A percentile compares a stretch with the other conserved stretches of the same genome.
These are phyloP conservation scores for Ageneiosus marmoratus DNA, from an alignment of 2,113 vertebrate species.

Conservation along the genomic window DNA sequence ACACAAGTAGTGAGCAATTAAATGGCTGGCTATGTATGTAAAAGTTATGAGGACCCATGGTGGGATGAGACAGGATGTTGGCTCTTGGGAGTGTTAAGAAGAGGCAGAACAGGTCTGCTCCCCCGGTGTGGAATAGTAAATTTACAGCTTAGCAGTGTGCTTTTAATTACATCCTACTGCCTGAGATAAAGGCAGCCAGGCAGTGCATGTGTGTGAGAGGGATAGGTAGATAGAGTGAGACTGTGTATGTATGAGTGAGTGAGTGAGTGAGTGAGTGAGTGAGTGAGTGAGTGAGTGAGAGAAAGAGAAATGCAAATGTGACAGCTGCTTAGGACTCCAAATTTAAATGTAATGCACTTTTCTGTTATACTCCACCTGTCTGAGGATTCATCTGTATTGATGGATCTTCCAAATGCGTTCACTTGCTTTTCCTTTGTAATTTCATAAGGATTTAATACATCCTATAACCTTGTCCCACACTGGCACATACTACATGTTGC, in stretches of 20 bases:
- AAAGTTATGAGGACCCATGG: constrained; percentile 58
- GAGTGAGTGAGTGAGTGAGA: neutral
- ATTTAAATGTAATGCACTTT: neutral
- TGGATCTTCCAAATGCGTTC: neutral
- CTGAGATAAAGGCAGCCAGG: neutral
- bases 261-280: neutral
- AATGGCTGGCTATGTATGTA: constrained; percentile 60
- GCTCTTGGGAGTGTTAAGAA: constrained; percentile 49
- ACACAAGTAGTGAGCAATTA: constrained; percentile 60
- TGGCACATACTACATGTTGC: neutral
- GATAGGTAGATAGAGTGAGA: constrained; percentile 37
- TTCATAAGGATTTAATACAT: neutral
- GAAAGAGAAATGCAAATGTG: constrained; percentile 27
- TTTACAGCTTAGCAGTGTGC: constrained; percentile 53
- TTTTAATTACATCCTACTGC: constrained; percentile 61
- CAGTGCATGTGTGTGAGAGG: constrained; percentile 31
- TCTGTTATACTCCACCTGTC: neutral
- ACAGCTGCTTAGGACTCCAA: neutral
- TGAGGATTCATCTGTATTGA: neutral
- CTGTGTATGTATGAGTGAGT: constrained; percentile 36
- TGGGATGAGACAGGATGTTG: constrained; percentile 37
- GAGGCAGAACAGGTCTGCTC: constrained; percentile 48
- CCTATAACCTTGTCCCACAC: neutral
- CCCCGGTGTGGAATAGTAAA: constrained; percentile 56
- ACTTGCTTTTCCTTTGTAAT: neutral